Conservation (phyloP, 2,888 invertebrate genomes). For the Dynastes maya region DNA sequence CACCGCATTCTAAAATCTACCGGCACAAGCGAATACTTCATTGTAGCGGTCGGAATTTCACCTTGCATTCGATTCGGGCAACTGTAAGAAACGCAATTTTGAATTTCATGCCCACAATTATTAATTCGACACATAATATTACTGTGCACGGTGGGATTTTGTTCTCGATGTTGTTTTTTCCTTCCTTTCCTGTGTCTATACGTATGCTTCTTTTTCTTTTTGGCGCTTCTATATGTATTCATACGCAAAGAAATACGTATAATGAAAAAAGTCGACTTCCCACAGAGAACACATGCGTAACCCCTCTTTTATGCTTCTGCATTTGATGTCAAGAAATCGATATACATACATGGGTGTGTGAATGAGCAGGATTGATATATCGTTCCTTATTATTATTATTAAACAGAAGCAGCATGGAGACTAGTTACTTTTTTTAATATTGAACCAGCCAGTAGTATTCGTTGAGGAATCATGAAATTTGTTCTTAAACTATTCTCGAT, state of each 20-base stretch:
- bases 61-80: conserved; percentile 55
- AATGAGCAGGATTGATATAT: neutral
- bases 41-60: conserved; percentile 37
- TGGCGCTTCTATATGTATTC: neutral
- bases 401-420: conserved; percentile 11
- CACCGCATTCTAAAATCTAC: conserved; percentile 59
- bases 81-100: conserved; percentile 66
- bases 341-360: neutral
- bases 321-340: conserved; percentile 20
- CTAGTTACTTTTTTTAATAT: neutral
- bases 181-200: conserved; percentile 42
- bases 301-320: neutral
- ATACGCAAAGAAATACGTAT: neutral
- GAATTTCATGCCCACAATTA: conserved; percentile 70
- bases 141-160: conserved; percentile 56
- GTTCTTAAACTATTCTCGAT: too few relatives aligned
- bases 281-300: conserved; percentile 3
- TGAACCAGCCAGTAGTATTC: too few relatives aligned
- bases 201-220: neutral
- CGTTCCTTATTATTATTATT: neutral
- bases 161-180: conserved; percentile 39
- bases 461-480: too few relatives aligned
- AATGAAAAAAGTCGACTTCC: conserved; percentile 20
- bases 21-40: conserved; percentile 54
- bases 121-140: conserved; percentile 68